Conservation (phyloP, 1,140 invertebrate genomes). For the Chymomyza costata region DNA sequence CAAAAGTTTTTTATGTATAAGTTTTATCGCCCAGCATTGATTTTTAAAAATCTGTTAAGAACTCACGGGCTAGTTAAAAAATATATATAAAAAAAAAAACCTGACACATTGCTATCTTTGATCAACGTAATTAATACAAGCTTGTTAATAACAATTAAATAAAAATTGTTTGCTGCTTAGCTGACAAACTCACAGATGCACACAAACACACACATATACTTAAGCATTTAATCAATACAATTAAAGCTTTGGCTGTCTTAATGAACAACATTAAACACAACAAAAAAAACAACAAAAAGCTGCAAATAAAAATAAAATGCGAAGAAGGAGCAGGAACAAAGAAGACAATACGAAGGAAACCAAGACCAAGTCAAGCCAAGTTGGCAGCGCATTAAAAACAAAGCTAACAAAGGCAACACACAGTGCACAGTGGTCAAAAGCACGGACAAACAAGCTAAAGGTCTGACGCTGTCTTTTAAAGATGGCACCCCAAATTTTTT, state of each 20-base stretch:
- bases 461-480: no score
- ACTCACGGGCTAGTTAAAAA: no score
- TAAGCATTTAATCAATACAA: slow-evolving; percentile 70
- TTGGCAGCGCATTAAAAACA: slow-evolving; percentile 10
- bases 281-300: slow-evolving; percentile 20
- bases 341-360: no score
- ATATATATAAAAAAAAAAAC: no score
- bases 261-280: slow-evolving; percentile 46
- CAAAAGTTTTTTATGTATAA: no score
- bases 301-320: slow-evolving; percentile 52
- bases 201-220: slow-evolving; percentile 36
- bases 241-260: slow-evolving; percentile 49
- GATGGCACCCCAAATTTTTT: no score
- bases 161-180: slow-evolving; percentile 14
- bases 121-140: slow-evolving; percentile 67
- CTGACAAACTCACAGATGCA: not conserved
- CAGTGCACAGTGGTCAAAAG: not conserved
- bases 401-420: slow-evolving; percentile 10
- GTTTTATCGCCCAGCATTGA: no score
- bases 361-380: slow-evolving; percentile 12
- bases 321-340: slow-evolving; percentile 19
- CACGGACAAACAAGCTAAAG: not conserved
- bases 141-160: slow-evolving; percentile 73
- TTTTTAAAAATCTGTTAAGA: no score
- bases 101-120: slow-evolving; percentile 18